Conservation (phyloP, 2,888 invertebrate genomes). For the Lepeophtheirus nordmannii region DNA sequence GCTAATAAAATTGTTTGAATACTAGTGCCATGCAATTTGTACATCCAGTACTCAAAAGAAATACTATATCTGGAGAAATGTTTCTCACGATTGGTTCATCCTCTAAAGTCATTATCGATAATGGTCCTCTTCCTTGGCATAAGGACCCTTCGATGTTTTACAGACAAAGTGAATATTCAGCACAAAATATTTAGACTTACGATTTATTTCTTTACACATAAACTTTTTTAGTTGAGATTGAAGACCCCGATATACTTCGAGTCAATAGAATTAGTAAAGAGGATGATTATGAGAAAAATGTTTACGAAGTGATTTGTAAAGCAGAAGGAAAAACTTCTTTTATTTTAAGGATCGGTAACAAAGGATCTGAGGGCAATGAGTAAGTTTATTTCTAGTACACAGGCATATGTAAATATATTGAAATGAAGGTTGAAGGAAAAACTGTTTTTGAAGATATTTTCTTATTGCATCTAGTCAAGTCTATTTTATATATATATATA, state of each 20-base stretch:
- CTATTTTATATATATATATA: no score
- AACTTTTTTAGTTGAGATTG: constrained; percentile 7
- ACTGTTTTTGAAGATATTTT: no score
- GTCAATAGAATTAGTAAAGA: neutral
- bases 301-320: constrained; percentile 9
- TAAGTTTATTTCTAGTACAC: neutral
- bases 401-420: no score
- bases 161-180: neutral
- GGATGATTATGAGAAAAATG: neutral
- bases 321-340: constrained; percentile 3
- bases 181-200: neutral
- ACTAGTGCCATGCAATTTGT: neutral
- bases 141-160: constrained; percentile 6
- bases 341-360: constrained; percentile 6
- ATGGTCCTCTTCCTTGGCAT: constrained; percentile 8
- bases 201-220: neutral
- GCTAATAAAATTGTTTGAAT: neutral
- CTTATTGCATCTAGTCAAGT: no score
- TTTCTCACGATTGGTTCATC: constrained; percentile 6
- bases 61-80: neutral
- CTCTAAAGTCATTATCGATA: neutral
- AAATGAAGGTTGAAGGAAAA: no score
- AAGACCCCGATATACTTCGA: neutral
- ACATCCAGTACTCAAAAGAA: neutral
- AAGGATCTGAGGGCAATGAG: neutral